Conservation (phyloP, 1,140 invertebrate genomes). For the Listronotus bonariensis region DNA sequence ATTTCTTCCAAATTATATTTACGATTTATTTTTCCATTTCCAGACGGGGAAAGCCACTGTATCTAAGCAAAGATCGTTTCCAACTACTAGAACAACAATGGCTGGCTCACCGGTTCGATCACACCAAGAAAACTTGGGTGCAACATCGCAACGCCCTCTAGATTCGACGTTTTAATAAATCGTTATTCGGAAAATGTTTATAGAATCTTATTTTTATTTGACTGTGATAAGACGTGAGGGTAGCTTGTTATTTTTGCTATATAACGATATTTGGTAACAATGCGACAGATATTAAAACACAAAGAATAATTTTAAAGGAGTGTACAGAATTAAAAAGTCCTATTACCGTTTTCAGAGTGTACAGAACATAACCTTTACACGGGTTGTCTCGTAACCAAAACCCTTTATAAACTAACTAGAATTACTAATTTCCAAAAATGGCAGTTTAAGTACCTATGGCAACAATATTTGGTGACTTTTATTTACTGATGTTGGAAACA, state of each 20-base stretch:
- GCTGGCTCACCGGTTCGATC: slow-evolving; percentile 92
- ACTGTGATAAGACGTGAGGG: slow-evolving; percentile 25
- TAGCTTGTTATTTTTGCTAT: neutral
- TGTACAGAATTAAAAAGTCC: no score
- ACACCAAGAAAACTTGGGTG: slow-evolving; percentile 89
- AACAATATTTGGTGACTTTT: no score
- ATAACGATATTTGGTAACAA: neutral
- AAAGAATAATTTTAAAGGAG: neutral
- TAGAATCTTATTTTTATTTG: slow-evolving; percentile 24
- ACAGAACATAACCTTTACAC: no score
- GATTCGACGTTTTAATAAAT: slow-evolving; percentile 30
- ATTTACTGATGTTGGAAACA: no score
- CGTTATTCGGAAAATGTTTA: slow-evolving; percentile 14
- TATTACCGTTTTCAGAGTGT: no score
- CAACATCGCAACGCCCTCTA: slow-evolving; percentile 85
- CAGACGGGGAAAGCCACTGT: slow-evolving; percentile 93
- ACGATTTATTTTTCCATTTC: slow-evolving; percentile 50
- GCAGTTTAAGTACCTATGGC: no score
- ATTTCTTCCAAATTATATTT: no score
- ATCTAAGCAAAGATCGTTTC: slow-evolving; percentile 87
- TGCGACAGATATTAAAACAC: neutral
- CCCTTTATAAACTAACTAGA: no score
- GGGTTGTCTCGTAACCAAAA: no score
- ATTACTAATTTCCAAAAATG: no score
- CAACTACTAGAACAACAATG: slow-evolving; percentile 91